Evolutionary conservation across 2,113 vertebrate genomes (phyloP), one percentile per base, ranked within the genome.

Genomic region (Sinocyclocheilus rhinocerous): DNA sequence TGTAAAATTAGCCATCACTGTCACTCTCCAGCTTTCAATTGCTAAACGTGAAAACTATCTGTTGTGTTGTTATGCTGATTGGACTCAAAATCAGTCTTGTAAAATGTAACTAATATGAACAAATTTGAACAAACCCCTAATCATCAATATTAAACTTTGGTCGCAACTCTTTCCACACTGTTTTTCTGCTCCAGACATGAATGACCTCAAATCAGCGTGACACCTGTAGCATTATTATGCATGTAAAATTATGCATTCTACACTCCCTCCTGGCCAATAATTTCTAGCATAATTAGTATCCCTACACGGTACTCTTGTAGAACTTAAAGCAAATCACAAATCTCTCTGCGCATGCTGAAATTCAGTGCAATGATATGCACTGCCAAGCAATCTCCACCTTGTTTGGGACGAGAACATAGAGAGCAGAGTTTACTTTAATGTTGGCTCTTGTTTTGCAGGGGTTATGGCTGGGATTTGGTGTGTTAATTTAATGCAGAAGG

Each of bases 1-100:
- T 90, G 89, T 59, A 81, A 92, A 89, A 91, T 91, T 89, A 85
- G 84, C 87, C 86, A 90, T 84, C 86, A 87, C 55, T 63, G 73
- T 86, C 84, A 75, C 39, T 87, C 39, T 69, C 50, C 26, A 4
- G 50, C n/a, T 45, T 89, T 86, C 84, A 84, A 20, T 22, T 42
- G 67, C 29, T 39, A 10, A 36, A 39, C 3, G 20, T 39, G 12
- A 59, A 84, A 80, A 36, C 55, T 77, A 20, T 55, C 52, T 55
- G 73, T 29, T n/a, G 48, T 63, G 78, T 86, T 88, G 33, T 77
- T 78, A 4, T 57, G 48, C 52, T 29, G 50, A 76, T 15, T 48
- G 22, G 42, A 76, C 72, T 48, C 39, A 15, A 67, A 48, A n/a
- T 45, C 22, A 6, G 3, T 75, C 39, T 24, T 24, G 22, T 48